Base-by-base conservation (phyloP, 2,888 invertebrate genomes). In the Phyllotreta cruciferae region DNA sequence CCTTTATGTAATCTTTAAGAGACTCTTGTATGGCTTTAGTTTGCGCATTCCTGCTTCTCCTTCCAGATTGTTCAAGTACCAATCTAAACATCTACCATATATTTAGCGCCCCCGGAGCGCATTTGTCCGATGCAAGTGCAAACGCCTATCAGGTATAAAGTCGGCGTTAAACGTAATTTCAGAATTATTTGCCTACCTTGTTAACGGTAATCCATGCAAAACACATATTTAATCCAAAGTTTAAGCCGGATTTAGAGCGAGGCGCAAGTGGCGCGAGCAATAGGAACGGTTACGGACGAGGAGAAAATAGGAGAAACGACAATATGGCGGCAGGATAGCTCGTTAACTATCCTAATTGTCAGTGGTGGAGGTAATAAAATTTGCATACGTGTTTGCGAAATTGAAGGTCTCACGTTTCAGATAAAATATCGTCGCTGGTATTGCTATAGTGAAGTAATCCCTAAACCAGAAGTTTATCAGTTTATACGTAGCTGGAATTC, bases 221-320 rank as follows among this genome's bases (percentile, higher is more conserved):
- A 63, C 56, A 63, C 63, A 65, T 63, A 57, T 61, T 64, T 61
- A 56, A 63, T 63, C 63, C 56, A 13, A 49, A 49, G 61, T 58
- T 47, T 57, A 63, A 63, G 56, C 63, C 50, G 56, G 62, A 62
- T 62, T 62, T 53, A 56, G 54, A 50, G 56, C 52, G 8, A 44
- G 9, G 9, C 57, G 50, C 42, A 54, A 62, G 60, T 53, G 60
- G 57, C 42, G 64, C 45, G 42, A 56, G 64, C 49, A 63, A 57
- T 60, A 64, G 60, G 61, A 66, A 64, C 63, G 58, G 45, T 50
- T 60, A 64, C 52, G 57, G 52, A 58, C 44, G 36, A 41, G 10
- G 52, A 61, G 58, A 60, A 68, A 62, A 66, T 49, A 54, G 60
- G 63, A 52, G 55, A 66, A 63, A 61, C 58, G 62, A 58, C 63